phyloP scores from a whole-genome alignment of 2,888 invertebrate genomes.

The Griposia aprilina region DNA sequence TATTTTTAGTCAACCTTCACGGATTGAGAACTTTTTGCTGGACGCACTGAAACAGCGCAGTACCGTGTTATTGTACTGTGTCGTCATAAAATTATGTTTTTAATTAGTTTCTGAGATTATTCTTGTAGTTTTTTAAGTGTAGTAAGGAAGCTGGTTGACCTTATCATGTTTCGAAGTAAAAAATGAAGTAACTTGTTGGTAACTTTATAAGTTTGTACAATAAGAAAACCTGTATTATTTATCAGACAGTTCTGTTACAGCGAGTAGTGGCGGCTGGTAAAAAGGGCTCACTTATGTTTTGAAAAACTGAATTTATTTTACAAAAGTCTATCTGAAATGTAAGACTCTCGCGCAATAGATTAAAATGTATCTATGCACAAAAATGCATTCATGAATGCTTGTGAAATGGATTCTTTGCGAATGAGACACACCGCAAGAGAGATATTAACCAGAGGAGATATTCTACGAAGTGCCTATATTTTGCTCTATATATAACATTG shows the following conservation, averaged over 20 bases:
- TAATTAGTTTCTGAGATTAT: slow-evolving; percentile 27
- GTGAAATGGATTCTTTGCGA: not conserved
- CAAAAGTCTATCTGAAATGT: not conserved
- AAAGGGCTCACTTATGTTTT: not conserved
- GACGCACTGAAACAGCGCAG: slow-evolving; percentile 42
- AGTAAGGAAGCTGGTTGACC: slow-evolving; percentile 30
- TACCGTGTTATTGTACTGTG: slow-evolving; percentile 13
- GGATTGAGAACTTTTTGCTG: slow-evolving; percentile 47
- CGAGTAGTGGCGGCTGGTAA: not conserved
- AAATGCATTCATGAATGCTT: not conserved
- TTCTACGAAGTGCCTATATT: not conserved
- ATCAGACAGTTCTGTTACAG: not conserved
- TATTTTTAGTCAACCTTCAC: slow-evolving; percentile 64
- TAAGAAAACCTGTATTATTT: not conserved
- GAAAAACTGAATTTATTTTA: not conserved
- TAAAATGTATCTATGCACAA: not conserved
- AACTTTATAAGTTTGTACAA: not conserved
- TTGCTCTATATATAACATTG: not conserved
- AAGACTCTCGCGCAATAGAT: not conserved
- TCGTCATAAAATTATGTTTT: slow-evolving; percentile 22
- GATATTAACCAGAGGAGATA: not conserved
- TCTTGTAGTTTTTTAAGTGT: slow-evolving; percentile 35
- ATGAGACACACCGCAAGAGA: not conserved
- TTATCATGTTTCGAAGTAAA: slow-evolving; percentile 18
- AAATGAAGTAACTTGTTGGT: slow-evolving; percentile 11